Conservation (phyloP, 92 coral and sea anemone genomes). For the Porites divaricata region DNA sequence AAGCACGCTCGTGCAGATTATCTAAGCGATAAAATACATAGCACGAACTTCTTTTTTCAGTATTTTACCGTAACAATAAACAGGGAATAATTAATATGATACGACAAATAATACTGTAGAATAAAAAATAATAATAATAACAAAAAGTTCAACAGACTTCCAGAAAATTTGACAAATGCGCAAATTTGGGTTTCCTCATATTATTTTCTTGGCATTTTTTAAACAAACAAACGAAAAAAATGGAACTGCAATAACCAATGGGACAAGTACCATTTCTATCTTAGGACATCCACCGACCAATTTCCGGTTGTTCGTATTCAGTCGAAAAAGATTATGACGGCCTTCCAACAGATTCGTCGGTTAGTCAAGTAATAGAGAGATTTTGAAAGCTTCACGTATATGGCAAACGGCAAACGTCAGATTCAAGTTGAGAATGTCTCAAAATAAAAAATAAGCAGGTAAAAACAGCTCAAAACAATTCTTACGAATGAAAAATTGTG, state of each 20-base stretch:
- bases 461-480: too few relatives aligned
- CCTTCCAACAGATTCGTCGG: neutral
- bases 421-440: too few relatives aligned
- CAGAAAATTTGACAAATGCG: neutral
- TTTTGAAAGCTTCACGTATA: too few relatives aligned
- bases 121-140: neutral
- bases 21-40: neutral
- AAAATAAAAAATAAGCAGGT: too few relatives aligned
- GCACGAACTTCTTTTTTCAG: neutral
- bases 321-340: neutral
- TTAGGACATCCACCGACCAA: neutral
- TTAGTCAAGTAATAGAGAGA: too few relatives aligned
- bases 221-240: neutral
- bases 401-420: too few relatives aligned
- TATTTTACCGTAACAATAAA: neutral
- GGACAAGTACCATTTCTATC: neutral
- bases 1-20: neutral
- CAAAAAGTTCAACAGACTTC: neutral
- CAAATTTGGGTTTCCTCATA: neutral
- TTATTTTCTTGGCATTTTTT: conserved; percentile 3
- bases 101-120: neutral
- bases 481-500: too few relatives aligned
- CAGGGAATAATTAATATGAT: neutral
- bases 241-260: neutral
- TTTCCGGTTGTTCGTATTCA: neutral